These are phyloP conservation scores for Myotis pilosus DNA, from an alignment of 2,797 vertebrate species.

Conservation along the genomic window DNA sequence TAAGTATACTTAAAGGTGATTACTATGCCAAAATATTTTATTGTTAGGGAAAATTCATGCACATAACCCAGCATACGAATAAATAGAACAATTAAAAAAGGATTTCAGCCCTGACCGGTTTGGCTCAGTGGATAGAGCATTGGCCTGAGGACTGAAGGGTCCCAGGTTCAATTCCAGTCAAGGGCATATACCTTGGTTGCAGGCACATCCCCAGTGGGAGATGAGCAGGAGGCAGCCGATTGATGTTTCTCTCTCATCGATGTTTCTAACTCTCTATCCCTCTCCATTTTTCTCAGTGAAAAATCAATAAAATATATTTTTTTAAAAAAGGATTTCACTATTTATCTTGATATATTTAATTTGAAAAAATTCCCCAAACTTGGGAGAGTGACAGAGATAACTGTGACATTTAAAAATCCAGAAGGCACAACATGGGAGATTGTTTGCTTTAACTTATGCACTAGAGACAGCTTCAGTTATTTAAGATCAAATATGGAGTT, in stretches of 20 bases:
- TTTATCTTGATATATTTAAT: constrained; percentile 20
- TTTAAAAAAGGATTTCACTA: constrained; percentile 53
- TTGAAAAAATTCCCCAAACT: constrained; percentile 29
- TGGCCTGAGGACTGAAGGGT: too few species aligned
- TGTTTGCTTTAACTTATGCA: constrained; percentile 15
- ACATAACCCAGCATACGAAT: constrained; percentile 16
- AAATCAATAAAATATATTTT: too few species aligned
- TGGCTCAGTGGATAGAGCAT: too few species aligned
- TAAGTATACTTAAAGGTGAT: constrained; percentile 45
- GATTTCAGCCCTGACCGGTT: neutral
- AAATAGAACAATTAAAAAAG: constrained; percentile 56
- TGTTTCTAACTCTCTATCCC: too few species aligned
- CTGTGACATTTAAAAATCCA: constrained; percentile 10
- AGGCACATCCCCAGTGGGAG: too few species aligned
- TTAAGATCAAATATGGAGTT: neutral
- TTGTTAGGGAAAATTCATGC: neutral
- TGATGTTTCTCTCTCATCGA: too few species aligned
- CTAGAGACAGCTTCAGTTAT: neutral
- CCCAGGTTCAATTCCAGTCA: too few species aligned
- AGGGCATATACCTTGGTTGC: too few species aligned
- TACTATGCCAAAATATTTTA: constrained; percentile 56
- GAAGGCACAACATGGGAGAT: neutral
- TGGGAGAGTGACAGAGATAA: constrained; percentile 8
- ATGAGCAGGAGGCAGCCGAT: too few species aligned
- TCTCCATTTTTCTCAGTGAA: too few species aligned